Base-by-base conservation (phyloP, 2,797 vertebrate species). In the Sarcophilus harrisii region DNA sequence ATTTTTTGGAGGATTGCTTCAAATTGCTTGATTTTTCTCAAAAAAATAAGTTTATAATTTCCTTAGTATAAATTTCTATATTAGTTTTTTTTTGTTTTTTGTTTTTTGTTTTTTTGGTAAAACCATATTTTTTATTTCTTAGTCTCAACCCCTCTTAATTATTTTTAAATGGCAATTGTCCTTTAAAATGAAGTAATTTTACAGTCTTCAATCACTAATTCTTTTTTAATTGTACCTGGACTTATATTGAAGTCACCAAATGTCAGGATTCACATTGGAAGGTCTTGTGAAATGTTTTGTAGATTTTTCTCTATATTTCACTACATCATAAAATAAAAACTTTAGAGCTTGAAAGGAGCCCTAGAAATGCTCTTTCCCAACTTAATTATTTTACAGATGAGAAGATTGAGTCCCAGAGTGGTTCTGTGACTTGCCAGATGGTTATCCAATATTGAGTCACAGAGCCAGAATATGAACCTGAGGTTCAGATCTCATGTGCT, bases 11-110 rank as follows among this genome's bases (percentile, higher is more conserved):
- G 45, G 57, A 59, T 54, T 94, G 92, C 49, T 73, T 0, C 62
- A 9, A 8, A 73, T 91, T 95, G 49, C 45, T 92, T 89, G 54
- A 95, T 73, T 66, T 94, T 96, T 95, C 55, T 96, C 49, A 49
- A 8, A 87, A 94, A 94, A 95, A 90, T 95, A 90, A 1, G 62
- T 58, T 90, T 54, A 73, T 81, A 81, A 38, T 87, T 0, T 95
- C 49, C 27, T 14, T n/a, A 93, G 3, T 92, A 52, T 14, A 52
- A 21, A 90, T 57, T 4, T 92, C 92, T 91, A 60, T 58, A 91
- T 27, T 90, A 54, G 10, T 4, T 52, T 52, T 52, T 52, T 52
- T 49, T 49, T 49, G 2, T 92, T 8, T 94, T 90, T 73, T 73
- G 14, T 60, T 81, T 96, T n/a, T 73, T 93, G 45, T 28, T 81